Conservation (phyloP, 1,140 invertebrate genomes). For the Tigriopus japonicus region DNA sequence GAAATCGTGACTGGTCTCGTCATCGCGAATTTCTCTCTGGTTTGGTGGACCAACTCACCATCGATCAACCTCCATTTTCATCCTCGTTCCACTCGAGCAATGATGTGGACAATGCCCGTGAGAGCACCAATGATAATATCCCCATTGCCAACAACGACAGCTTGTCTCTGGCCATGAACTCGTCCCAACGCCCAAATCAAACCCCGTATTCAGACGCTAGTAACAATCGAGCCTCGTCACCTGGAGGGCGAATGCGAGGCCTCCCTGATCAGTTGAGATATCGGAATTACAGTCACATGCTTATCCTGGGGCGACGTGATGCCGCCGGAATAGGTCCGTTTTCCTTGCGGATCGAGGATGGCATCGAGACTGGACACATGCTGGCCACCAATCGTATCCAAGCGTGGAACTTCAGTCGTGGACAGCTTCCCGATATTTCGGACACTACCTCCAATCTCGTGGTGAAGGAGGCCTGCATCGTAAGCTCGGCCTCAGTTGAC, state of each 20-base stretch:
- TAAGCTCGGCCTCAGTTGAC: constrained; percentile 68
- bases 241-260: too few species aligned
- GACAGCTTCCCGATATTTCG: constrained; percentile 47
- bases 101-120: too few species aligned
- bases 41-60: constrained; percentile 5
- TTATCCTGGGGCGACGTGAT: too few species aligned
- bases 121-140: too few species aligned
- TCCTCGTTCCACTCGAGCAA: too few species aligned
- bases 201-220: too few species aligned
- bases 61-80: too few species aligned
- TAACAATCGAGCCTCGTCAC: too few species aligned
- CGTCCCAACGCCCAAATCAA: too few species aligned
- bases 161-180: too few species aligned
- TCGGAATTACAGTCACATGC: neutral
- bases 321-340: constrained; percentile 12
- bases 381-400: constrained; percentile 47
- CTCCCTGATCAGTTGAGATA: neutral
- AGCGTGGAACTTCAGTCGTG: constrained; percentile 53
- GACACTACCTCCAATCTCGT: constrained; percentile 52
- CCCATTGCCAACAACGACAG: too few species aligned
- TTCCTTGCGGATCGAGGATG: neutral
- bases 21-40: neutral
- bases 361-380: constrained; percentile 12
- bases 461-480: constrained; percentile 57
- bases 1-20: neutral